Percentiles rank a stretch among this genome's conserved stretches.
Evolutionary conservation across 1,140 invertebrate species (phyloP).

Genomic region (Caenorhabditis remanei): DNA sequence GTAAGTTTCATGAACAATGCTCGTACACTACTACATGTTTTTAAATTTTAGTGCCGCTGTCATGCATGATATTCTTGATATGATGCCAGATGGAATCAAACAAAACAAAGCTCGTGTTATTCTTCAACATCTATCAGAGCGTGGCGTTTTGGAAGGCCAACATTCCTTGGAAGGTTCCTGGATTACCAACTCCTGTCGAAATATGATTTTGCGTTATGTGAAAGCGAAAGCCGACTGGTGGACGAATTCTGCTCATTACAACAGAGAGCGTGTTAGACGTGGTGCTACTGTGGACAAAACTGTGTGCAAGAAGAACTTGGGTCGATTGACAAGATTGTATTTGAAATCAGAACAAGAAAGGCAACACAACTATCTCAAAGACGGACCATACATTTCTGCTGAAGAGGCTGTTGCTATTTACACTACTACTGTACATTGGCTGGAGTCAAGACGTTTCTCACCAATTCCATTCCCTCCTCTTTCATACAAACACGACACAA

Average conservation of each 20-base stretch:
- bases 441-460: conserved; percentile 96
- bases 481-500: conserved; percentile 99
- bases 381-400: conserved; percentile 98
- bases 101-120: conserved; percentile 99
- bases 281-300: conserved; percentile 92
- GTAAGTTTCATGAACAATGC: conserved; percentile 56
- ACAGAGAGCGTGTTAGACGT: conserved; percentile 87
- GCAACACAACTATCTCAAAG: conserved; percentile 98
- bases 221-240: conserved; percentile 99
- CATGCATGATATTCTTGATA: conserved; percentile 99
- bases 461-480: conserved; percentile 98
- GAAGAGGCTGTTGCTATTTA: conserved; percentile 99
- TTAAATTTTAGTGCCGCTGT: conserved; percentile 78
- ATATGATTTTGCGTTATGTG: conserved; percentile 99
- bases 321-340: conserved; percentile 93
- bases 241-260: conserved; percentile 99
- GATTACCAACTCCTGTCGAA: conserved; percentile 98
- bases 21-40: conserved; percentile 79
- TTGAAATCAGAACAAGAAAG: conserved; percentile 98
- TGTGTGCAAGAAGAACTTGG: conserved; percentile 99
- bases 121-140: conserved; percentile 96
- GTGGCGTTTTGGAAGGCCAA: conserved; percentile 99
- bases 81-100: conserved; percentile 99
- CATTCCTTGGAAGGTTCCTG: conserved; percentile 99
- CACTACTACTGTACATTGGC: conserved; percentile 98